Conservation (phyloP, 2,888 invertebrate genomes). For the Caprella mutica region DNA sequence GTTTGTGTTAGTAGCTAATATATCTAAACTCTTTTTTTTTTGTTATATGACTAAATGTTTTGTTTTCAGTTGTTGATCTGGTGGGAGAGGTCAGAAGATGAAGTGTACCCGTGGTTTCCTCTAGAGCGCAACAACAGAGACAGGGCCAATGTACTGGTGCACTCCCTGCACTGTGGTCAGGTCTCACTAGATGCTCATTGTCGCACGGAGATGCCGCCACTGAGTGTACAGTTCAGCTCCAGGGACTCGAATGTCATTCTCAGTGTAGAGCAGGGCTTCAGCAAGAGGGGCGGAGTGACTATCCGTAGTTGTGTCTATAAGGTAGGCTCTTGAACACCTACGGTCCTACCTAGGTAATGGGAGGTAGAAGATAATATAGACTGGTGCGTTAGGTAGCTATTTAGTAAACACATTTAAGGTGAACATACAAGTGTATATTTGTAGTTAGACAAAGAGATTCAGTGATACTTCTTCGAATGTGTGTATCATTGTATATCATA, state of each 20-base stretch:
- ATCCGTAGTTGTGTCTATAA: constrained; percentile 35
- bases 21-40: not conserved
- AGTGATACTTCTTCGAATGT: no score
- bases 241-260: constrained; percentile 58
- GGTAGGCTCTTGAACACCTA: no score
- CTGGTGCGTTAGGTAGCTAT: no score
- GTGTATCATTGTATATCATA: no score
- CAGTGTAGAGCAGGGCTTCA: constrained; percentile 70
- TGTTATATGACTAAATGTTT: not conserved
- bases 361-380: no score
- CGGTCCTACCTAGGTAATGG: no score
- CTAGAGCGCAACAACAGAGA: constrained; percentile 62
- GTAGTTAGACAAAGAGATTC: no score
- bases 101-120: constrained; percentile 89
- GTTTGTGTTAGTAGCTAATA: not conserved
- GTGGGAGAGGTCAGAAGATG: constrained; percentile 70
- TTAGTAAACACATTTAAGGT: no score
- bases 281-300: constrained; percentile 48
- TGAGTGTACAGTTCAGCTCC: constrained; percentile 66
- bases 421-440: no score
- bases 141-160: constrained; percentile 75
- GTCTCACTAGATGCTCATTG: constrained; percentile 65
- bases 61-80: constrained; percentile 55
- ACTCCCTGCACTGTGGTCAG: constrained; percentile 47
- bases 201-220: constrained; percentile 75